Percentiles rank a stretch among this genome's conserved stretches.
These are phyloP conservation scores for Apaloderma vittatum DNA, from an alignment of 2,113 vertebrate genomes.

Conservation along the genomic window DNA sequence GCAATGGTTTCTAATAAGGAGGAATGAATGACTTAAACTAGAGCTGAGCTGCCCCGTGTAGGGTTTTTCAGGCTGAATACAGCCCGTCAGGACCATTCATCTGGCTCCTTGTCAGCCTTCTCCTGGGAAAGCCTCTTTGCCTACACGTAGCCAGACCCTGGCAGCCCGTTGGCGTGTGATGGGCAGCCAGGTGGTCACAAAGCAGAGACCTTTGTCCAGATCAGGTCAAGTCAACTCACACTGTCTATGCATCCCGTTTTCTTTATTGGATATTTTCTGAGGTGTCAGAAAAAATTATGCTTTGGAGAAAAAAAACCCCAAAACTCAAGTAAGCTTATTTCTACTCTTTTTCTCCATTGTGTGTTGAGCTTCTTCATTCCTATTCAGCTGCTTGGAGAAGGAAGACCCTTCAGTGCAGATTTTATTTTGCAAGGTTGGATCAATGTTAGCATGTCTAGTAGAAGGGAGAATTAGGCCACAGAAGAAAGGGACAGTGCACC, in stretches of 20 bases:
- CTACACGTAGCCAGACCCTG: neutral
- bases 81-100: neutral
- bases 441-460: neutral
- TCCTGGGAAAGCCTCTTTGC: constrained; percentile 14
- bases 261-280: neutral
- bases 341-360: neutral
- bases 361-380: neutral
- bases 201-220: neutral
- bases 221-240: neutral
- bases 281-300: neutral
- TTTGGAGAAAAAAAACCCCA: neutral
- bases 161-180: neutral
- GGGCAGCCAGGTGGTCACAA: neutral
- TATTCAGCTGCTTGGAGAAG: neutral
- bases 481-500: constrained; percentile 76
- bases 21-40: neutral
- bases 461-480: neutral
- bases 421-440: neutral
- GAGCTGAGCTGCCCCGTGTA: neutral
- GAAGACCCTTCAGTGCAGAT: neutral
- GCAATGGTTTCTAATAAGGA: neutral
- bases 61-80: neutral
- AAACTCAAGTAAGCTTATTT: neutral
- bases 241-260: rapidly evolving
- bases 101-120: neutral